A percentile compares a stretch with the other conserved stretches of the same genome.
These are phyloP conservation scores for Bovichtus variegatus DNA, from an alignment of 2,797 vertebrate species.

Conservation along the genomic window DNA sequence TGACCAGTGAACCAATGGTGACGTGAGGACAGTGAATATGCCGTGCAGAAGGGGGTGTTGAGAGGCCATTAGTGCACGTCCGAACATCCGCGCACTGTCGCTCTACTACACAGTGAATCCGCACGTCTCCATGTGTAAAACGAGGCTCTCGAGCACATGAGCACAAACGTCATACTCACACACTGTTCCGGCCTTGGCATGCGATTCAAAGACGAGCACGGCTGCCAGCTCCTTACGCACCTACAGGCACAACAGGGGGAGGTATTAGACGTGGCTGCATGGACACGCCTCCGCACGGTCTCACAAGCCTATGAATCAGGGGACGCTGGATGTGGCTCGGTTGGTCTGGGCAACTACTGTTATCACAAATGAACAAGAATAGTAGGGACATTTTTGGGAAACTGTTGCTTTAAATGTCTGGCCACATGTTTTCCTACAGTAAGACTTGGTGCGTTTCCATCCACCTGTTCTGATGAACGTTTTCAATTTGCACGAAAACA, in stretches of 20 bases:
- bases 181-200: constrained; percentile 93
- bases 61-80: background rate
- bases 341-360: background rate
- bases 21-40: background rate
- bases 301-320: too few species aligned
- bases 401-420: background rate
- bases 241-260: constrained; percentile 72
- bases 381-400: background rate
- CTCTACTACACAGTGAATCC: constrained; percentile 19
- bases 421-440: too few species aligned
- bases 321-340: background rate
- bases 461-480: too few species aligned
- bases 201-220: constrained; percentile 94
- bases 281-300: too few species aligned
- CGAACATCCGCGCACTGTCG: background rate
- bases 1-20: constrained; percentile 18
- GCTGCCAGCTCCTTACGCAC: constrained; percentile 94
- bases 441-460: too few species aligned
- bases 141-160: background rate
- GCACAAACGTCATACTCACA: constrained; percentile 86
- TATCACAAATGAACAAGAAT: background rate
- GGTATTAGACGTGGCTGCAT: constrained; percentile 10
- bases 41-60: background rate
- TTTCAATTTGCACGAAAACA: too few species aligned
- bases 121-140: constrained; percentile 14